Evolutionary conservation across 2,888 invertebrate species (phyloP).

Genomic region (Athalia rosae): DNA sequence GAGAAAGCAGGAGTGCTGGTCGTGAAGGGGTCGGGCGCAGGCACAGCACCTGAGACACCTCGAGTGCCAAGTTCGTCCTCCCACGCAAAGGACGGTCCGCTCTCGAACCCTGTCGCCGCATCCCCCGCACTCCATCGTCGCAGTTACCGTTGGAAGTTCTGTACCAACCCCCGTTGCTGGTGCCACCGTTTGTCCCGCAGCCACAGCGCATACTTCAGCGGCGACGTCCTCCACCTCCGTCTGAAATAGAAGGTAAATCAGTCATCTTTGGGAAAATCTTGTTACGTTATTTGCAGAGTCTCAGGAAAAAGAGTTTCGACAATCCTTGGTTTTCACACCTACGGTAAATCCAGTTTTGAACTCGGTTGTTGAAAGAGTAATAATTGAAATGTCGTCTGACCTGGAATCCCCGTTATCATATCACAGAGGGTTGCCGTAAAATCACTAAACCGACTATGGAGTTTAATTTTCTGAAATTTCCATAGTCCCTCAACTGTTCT

Average conservation of each 20-base stretch:
- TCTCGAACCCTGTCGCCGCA: slow-evolving; percentile 51
- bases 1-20: slow-evolving; percentile 92
- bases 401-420: no score
- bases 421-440: no score
- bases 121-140: slow-evolving; percentile 53
- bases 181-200: slow-evolving; percentile 46
- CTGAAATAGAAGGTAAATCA: slow-evolving; percentile 53
- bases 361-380: no score
- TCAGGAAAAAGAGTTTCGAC: no score
- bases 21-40: slow-evolving; percentile 88
- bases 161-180: slow-evolving; percentile 42
- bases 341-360: no score
- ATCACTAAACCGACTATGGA: no score
- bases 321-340: no score
- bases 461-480: no score
- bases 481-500: no score
- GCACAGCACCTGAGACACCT: slow-evolving; percentile 91
- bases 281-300: no score
- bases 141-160: slow-evolving; percentile 20
- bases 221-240: slow-evolving; percentile 68
- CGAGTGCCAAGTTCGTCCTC: slow-evolving; percentile 92
- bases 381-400: no score
- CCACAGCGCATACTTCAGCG: slow-evolving; percentile 63
- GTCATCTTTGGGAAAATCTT: not conserved
- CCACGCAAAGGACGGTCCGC: slow-evolving; percentile 75